phyloP scores from a whole-genome alignment of 1,140 invertebrate genomes.

The Belonocnema kinseyi region DNA sequence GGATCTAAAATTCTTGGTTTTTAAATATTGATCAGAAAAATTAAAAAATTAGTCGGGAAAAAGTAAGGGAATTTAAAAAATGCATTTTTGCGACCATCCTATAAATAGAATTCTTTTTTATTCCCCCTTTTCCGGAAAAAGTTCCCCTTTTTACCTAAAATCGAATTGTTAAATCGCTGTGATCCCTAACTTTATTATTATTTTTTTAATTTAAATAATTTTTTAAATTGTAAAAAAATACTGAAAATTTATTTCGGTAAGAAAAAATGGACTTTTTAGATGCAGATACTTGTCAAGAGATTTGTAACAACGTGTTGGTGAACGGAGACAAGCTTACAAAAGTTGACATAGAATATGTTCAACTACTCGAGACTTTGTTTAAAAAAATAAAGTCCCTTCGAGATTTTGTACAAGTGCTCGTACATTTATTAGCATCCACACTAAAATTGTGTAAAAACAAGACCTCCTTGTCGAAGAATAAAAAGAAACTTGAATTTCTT shows the following conservation, averaged over 20 bases:
- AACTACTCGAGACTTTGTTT: constrained; percentile 69
- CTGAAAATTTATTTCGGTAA: constrained; percentile 24
- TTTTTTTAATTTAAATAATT: neutral
- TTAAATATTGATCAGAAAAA: no score
- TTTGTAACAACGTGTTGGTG: constrained; percentile 58
- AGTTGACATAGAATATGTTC: constrained; percentile 60
- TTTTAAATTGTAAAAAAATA: neutral
- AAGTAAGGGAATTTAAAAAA: neutral
- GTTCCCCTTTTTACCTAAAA: no score
- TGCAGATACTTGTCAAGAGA: constrained; percentile 54
- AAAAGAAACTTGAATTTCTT: constrained; percentile 69
- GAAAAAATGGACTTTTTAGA: constrained; percentile 51
- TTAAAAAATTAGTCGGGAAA: no score
- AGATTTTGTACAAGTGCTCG: constrained; percentile 76
- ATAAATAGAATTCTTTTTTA: no score
- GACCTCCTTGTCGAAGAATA: constrained; percentile 60
- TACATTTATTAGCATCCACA: constrained; percentile 76
- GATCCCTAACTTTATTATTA: neutral
- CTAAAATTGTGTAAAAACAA: constrained; percentile 74
- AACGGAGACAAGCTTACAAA: constrained; percentile 66
- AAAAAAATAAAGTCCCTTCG: constrained; percentile 65
- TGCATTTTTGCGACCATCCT: neutral
- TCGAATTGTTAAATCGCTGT: neutral
- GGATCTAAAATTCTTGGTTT: no score
- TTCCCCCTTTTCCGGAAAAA: no score